phyloP scores from a whole-genome alignment of 2,888 invertebrate species.

The Thumatha senex region DNA sequence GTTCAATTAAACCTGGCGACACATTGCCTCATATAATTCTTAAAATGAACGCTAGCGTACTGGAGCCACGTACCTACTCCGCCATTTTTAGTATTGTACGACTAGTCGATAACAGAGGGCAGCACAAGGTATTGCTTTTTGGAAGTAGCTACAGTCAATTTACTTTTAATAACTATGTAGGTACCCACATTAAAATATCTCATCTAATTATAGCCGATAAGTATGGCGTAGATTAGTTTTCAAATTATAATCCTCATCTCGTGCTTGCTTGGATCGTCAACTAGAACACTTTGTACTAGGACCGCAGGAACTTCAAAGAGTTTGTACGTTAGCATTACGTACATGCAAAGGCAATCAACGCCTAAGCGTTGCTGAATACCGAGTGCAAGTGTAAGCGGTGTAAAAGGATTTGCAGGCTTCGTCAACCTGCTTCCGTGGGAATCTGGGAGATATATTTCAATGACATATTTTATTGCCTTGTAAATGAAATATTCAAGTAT shows the following conservation, averaged over 20 bases:
- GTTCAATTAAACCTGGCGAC: conserved; percentile 73
- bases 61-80: conserved; percentile 17
- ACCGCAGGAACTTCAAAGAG: conserved; percentile 51
- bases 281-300: conserved; percentile 79
- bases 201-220: conserved; percentile 32
- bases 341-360: conserved; percentile 37
- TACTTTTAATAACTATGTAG: conserved; percentile 21
- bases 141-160: conserved; percentile 14
- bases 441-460: conserved; percentile 15
- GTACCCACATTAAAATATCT: conserved; percentile 8
- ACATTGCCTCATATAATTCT: conserved; percentile 72
- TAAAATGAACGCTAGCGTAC: conserved; percentile 44
- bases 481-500: too few relatives aligned
- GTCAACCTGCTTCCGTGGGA: conserved; percentile 25
- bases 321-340: conserved; percentile 31
- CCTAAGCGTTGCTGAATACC: conserved; percentile 49
- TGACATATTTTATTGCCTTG: too few relatives aligned
- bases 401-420: conserved; percentile 51
- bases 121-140: conserved; percentile 31
- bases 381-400: conserved; percentile 54
- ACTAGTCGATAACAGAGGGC: conserved; percentile 74
- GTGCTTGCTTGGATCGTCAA: conserved; percentile 76
- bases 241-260: conserved; percentile 55
- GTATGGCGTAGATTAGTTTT: conserved; percentile 38
- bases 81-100: conserved; percentile 30